Conservation (phyloP, 2,888 invertebrate species). For the Acanthoscelides obtectus region DNA sequence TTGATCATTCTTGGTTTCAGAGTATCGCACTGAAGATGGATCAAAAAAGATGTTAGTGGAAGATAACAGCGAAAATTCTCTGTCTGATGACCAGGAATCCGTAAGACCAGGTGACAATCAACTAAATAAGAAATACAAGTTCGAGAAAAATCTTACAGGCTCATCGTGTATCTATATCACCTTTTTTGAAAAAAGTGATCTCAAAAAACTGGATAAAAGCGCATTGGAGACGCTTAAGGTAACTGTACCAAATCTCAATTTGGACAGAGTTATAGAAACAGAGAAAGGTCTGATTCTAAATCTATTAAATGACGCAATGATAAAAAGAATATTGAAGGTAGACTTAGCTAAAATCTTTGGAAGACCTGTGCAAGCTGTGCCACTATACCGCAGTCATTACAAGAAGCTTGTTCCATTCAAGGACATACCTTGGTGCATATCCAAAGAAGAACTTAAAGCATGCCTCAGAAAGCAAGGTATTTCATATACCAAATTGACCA, state of each 20-base stretch:
- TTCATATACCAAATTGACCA: slow-evolving; percentile 41
- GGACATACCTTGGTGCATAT: slow-evolving; percentile 52
- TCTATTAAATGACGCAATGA: slow-evolving; percentile 43
- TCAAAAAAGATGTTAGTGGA: neutral
- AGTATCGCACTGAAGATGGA: no score
- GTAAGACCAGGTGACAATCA: slow-evolving; percentile 1
- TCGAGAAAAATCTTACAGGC: slow-evolving; percentile 12
- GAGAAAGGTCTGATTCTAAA: slow-evolving; percentile 45
- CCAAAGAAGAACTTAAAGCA: slow-evolving; percentile 47
- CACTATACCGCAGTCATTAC: slow-evolving; percentile 45
- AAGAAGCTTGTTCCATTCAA: slow-evolving; percentile 44
- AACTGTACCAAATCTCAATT: slow-evolving; percentile 20
- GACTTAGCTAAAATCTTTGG: slow-evolving; percentile 45
- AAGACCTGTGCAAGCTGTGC: slow-evolving; percentile 47
- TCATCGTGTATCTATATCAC: slow-evolving; percentile 15
- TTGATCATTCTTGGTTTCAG: no score
- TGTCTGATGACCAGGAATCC: slow-evolving; percentile 6
- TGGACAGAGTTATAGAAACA: slow-evolving; percentile 23
- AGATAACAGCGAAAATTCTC: neutral
- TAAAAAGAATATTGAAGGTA: slow-evolving; percentile 43
- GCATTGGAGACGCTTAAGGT: slow-evolving; percentile 14
- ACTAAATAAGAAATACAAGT: slow-evolving; percentile 9
- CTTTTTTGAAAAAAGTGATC: slow-evolving; percentile 16
- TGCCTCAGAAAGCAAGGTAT: slow-evolving; percentile 48
- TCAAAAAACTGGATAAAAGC: slow-evolving; percentile 12